Percentiles rank a stretch among this genome's conserved stretches.
Evolutionary conservation across 2,113 vertebrate genomes (phyloP).

Genomic region (Gracilinanus agilis): DNA sequence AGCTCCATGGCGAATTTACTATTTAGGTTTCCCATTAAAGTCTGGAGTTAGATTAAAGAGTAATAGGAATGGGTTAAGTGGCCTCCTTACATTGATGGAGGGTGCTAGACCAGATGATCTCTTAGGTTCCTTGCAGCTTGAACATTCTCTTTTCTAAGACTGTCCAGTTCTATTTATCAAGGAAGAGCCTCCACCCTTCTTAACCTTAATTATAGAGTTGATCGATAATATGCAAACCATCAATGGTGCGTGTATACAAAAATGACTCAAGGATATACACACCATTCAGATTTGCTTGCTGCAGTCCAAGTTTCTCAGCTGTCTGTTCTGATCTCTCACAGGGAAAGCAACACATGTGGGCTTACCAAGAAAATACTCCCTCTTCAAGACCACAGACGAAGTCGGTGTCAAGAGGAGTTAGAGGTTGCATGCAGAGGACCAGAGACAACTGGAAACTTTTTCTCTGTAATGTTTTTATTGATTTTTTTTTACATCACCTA

Average conservation of each 20-base stretch:
- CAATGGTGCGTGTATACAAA: background rate
- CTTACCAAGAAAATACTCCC: background rate
- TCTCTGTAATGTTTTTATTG: background rate
- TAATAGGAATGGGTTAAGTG: background rate
- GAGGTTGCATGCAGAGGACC: background rate
- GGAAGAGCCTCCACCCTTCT: background rate
- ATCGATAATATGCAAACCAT: background rate
- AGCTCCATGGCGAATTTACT: background rate
- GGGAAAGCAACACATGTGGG: background rate
- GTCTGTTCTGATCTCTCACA: background rate
- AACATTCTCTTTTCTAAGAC: background rate
- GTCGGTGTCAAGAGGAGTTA: background rate
- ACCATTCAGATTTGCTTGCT: background rate
- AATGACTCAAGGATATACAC: background rate
- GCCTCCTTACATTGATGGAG: background rate
- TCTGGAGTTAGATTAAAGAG: background rate
- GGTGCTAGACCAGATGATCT: background rate
- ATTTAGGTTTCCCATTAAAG: background rate
- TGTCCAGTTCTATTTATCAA: background rate
- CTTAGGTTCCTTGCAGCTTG: background rate
- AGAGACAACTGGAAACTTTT: background rate
- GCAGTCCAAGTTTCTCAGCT: background rate
- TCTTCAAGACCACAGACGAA: background rate
- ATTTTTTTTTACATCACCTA: background rate
- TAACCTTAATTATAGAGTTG: background rate